Conservation (phyloP, 2,797 vertebrate genomes). For the Zenarchopterus dispar region DNA sequence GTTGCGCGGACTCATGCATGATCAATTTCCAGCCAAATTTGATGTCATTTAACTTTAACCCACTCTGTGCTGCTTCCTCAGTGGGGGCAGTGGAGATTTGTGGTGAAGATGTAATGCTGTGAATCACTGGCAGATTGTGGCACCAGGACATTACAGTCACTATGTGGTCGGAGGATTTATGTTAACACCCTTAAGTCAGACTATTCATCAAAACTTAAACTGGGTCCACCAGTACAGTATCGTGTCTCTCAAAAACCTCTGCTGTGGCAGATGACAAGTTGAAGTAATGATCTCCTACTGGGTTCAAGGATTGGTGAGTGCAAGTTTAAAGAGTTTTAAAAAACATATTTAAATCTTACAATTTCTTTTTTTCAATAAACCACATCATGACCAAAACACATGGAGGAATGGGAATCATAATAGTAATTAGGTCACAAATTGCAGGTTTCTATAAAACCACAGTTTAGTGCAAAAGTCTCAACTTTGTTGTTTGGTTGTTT, state of each 20-base stretch:
- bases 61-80: constrained; percentile 6
- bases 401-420: too few relatives aligned
- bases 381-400: too few relatives aligned
- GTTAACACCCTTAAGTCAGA: not conserved
- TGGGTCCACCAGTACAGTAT: not conserved
- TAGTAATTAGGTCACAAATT: too few relatives aligned
- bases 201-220: not conserved
- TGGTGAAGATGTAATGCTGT: not conserved
- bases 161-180: not conserved
- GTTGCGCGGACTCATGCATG: not conserved
- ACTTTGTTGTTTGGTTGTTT: too few relatives aligned
- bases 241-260: not conserved
- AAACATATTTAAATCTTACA: not conserved
- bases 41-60: not conserved
- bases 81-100: not conserved
- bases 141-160: not conserved
- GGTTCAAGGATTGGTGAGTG: not conserved
- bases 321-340: not conserved
- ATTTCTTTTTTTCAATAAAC: too few relatives aligned
- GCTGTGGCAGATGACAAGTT: not conserved
- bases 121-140: not conserved
- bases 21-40: constrained; percentile 7
- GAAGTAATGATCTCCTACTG: not conserved
- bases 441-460: too few relatives aligned
- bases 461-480: too few relatives aligned